Conservation (phyloP, 2,113 vertebrate species). For the Panthera uncia region DNA sequence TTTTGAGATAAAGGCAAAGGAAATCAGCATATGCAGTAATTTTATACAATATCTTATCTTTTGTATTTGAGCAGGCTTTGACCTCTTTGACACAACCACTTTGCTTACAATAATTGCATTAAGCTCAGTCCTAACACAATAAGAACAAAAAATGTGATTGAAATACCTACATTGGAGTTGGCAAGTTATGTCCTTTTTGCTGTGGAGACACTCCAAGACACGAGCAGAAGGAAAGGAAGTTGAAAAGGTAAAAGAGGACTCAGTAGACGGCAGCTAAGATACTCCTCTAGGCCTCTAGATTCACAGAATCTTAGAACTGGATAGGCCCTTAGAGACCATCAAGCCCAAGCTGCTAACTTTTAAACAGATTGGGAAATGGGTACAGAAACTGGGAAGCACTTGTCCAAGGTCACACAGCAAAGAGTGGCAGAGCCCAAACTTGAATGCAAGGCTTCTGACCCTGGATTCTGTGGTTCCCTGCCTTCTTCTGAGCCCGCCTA, state of each 20-base stretch:
- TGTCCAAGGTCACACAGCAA: background rate
- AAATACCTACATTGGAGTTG: background rate
- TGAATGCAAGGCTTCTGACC: background rate
- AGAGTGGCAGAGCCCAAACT: background rate
- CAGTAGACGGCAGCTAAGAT: background rate
- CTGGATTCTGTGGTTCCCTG: background rate
- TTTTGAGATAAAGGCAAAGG: background rate
- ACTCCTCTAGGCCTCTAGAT: background rate
- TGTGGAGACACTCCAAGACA: background rate
- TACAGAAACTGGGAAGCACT: background rate
- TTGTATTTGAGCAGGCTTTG: conserved; percentile 14
- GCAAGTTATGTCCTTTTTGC: background rate
- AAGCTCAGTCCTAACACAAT: background rate
- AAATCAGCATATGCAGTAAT: conserved; percentile 10
- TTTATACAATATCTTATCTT: background rate
- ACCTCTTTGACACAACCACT: background rate
- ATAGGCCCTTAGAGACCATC: background rate
- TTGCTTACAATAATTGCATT: conserved; percentile 41
- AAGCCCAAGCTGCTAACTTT: background rate
- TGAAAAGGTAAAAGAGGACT: background rate
- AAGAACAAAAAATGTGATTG: conserved; percentile 34
- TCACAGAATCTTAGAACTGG: conserved; percentile 10
- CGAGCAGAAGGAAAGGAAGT: background rate
- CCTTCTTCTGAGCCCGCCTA: background rate
- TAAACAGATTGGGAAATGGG: background rate